Evolutionary conservation across 1,140 invertebrate genomes (phyloP).

Genomic region (Eriosoma lanigerum): DNA sequence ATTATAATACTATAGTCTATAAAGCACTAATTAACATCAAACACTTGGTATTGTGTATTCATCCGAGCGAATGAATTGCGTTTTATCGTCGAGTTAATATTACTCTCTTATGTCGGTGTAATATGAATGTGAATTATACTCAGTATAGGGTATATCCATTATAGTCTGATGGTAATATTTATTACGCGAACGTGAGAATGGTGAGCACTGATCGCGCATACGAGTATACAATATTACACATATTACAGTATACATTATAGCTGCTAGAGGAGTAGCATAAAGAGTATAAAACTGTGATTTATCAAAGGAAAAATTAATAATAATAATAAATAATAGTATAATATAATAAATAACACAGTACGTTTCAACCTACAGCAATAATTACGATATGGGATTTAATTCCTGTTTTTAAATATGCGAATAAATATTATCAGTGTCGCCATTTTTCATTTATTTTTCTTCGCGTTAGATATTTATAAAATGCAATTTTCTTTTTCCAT

Average conservation of each 20-base stretch:
- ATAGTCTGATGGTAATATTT: not conserved
- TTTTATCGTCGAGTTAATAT: no score
- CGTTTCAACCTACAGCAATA: slow-evolving; percentile 1
- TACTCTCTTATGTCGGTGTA: no score
- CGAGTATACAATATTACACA: no score
- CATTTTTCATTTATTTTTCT: not conserved
- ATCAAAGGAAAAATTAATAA: slow-evolving; percentile 4
- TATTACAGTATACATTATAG: not conserved
- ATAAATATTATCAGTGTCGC: not conserved
- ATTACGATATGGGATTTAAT: not conserved
- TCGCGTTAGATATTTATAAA: no score
- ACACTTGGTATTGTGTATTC: no score
- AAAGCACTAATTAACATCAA: no score
- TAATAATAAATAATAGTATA: not conserved
- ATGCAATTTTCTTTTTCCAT: not conserved
- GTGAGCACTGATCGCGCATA: not conserved
- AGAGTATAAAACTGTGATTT: slow-evolving; percentile 15
- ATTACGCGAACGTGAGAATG: not conserved
- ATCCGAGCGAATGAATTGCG: no score
- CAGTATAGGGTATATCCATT: not conserved
- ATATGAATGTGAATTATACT: not conserved
- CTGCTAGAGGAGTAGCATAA: not conserved
- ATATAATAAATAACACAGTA: slow-evolving; percentile 1
- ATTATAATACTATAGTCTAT: no score
- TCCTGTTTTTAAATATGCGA: slow-evolving; percentile 14